Evolutionary conservation across 64 coral and sea anemone genomes (phyloP), one percentile per base, ranked within the genome.

Genomic region (Exaiptasia diaphana): DNA sequence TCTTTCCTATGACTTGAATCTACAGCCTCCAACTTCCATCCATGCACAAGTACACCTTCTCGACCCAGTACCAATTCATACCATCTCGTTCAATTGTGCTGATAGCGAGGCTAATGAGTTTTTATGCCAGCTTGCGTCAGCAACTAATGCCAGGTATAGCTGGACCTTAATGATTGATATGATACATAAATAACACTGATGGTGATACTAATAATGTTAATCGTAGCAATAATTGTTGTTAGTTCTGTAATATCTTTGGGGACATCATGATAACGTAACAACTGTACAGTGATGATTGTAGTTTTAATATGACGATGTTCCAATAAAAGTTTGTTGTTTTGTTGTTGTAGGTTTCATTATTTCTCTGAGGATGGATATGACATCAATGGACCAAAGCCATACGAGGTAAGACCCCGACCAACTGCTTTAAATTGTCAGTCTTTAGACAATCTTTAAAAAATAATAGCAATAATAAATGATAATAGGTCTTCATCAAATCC

Each of bases 1-100:
- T 44, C 77, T 6, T 34, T n/a, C n/a, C n/a, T n/a, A n/a, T 15
- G 1, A 18, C 5, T 54, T 54, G 17, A 2, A 18, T 46, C 79
- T 57, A 5, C 39, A 99, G 95, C 95, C 95, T 11, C 79, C 95
- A 28, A 88, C 85, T 15, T 93, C 95, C 5, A 99, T 99, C 37
- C 76, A 92, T 39, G 89, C 95, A 0, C 95, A 99, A 57, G 80
- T 93, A 50, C 95, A 99, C 24, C 74, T 99, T 10, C 76, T 85
- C 73, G 81, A 87, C 59, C 90, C 95, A 22, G 79, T 99, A 24
- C 95, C 95, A 23, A 74, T 99, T 64, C 95, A 99, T 64, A 88
- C 95, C 4, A 99, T 99, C 86, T 99, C 95, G 1, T 99, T 99
- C 42, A 99, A 99, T 74, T 99, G 95, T 81, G 90, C 95, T 6